These are phyloP conservation scores for Theodoxus fluviatilis DNA, from an alignment of 2,888 invertebrate species.

Conservation along the genomic window DNA sequence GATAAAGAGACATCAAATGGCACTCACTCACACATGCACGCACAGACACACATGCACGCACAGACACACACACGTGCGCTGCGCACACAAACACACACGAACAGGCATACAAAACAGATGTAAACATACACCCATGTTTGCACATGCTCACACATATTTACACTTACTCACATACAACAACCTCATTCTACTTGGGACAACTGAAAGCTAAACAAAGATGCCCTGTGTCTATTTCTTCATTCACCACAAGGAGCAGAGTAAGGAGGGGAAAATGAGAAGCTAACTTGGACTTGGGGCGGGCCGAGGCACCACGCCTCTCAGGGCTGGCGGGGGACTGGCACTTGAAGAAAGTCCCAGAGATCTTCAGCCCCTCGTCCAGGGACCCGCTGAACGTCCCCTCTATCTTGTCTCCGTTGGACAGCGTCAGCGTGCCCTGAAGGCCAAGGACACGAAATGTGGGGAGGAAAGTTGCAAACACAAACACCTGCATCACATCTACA, in stretches of 20 bases:
- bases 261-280: background rate
- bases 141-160: background rate
- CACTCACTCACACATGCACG: too few species aligned
- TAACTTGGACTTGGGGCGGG: constrained; percentile 30
- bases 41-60: too few species aligned
- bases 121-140: background rate
- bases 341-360: constrained; percentile 74
- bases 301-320: constrained; percentile 25
- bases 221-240: too few species aligned
- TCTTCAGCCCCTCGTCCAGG: constrained; percentile 81
- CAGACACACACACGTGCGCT: too few species aligned
- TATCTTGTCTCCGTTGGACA: constrained; percentile 79
- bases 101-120: constrained; percentile 7
- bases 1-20: too few species aligned
- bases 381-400: constrained; percentile 77
- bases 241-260: too few species aligned
- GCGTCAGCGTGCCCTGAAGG: constrained; percentile 76
- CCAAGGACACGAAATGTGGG: background rate
- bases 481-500: background rate
- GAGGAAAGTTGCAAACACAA: background rate
- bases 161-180: background rate
- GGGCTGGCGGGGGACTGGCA: constrained; percentile 13
- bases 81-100: background rate
- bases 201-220: too few species aligned
- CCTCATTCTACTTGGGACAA: too few species aligned